Percentiles rank a stretch among this genome's conserved stretches.
These are phyloP conservation scores for Anoura caudifer DNA, from an alignment of 2,113 vertebrate genomes.

Conservation along the genomic window DNA sequence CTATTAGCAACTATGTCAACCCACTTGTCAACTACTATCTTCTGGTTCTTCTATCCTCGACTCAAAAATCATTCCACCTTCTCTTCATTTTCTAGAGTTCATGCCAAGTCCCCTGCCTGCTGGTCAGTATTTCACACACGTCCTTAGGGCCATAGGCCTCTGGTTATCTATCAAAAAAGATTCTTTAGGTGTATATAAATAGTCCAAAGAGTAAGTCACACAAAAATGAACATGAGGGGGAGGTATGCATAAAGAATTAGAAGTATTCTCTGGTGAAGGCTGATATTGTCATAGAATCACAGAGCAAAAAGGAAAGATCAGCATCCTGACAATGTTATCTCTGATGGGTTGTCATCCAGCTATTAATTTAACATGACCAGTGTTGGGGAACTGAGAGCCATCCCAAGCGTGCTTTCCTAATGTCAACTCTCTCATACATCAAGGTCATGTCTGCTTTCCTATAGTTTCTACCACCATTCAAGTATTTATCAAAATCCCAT, in stretches of 20 bases:
- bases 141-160: neutral
- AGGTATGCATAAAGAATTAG: neutral
- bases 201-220: constrained; percentile 30
- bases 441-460: neutral
- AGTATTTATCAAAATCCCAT: neutral
- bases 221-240: neutral
- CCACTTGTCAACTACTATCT: constrained; percentile 36
- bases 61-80: constrained; percentile 6
- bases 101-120: neutral
- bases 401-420: neutral
- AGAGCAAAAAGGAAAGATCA: neutral
- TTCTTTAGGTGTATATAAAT: constrained; percentile 38
- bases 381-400: neutral
- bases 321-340: neutral
- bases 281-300: neutral
- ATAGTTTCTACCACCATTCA: neutral
- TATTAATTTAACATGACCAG: neutral
- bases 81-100: constrained; percentile 21
- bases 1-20: constrained; percentile 13
- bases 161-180: constrained; percentile 38
- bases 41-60: constrained; percentile 17
- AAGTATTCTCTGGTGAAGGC: neutral
- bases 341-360: neutral
- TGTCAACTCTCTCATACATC: neutral
- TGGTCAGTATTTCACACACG: constrained; percentile 18